These are phyloP conservation scores for Palloptera scutellata DNA, from an alignment of 2,888 invertebrate genomes.

Conservation along the genomic window DNA sequence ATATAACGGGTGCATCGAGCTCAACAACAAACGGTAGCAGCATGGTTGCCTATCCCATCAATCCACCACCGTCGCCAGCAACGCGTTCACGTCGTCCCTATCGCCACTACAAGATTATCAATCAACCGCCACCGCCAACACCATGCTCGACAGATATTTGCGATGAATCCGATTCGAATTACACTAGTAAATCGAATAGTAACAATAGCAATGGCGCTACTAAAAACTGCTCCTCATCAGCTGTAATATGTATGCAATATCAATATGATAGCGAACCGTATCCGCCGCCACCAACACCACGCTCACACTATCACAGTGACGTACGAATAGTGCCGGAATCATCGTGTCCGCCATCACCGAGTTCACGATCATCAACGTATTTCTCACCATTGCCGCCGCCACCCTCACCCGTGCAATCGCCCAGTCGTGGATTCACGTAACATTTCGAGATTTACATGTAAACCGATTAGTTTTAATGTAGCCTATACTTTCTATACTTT, in stretches of 20 bases:
- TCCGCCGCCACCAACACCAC: conserved; percentile 80
- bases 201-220: conserved; percentile 60
- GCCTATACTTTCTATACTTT: conserved; percentile 10
- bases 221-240: conserved; percentile 54
- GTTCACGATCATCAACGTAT: conserved; percentile 80
- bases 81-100: conserved; percentile 80
- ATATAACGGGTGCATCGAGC: conserved; percentile 71
- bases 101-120: conserved; percentile 78
- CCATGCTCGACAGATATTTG: conserved; percentile 95
- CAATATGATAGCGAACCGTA: conserved; percentile 75
- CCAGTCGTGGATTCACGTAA: conserved; percentile 66
- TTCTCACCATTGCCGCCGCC: conserved; percentile 85
- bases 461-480: conserved; percentile 30
- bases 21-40: conserved; percentile 65
- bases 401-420: conserved; percentile 80
- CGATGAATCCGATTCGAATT: conserved; percentile 84
- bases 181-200: conserved; percentile 68
- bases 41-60: conserved; percentile 77
- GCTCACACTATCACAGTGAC: conserved; percentile 79
- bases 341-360: conserved; percentile 73
- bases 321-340: conserved; percentile 68
- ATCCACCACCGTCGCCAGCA: conserved; percentile 92
- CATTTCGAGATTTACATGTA: conserved; percentile 63
- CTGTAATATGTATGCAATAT: conserved; percentile 64
- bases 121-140: conserved; percentile 91